Percentiles rank a stretch among this genome's conserved stretches.
Evolutionary conservation across 2,888 invertebrate genomes (phyloP).

Genomic region (Laothoe populi): DNA sequence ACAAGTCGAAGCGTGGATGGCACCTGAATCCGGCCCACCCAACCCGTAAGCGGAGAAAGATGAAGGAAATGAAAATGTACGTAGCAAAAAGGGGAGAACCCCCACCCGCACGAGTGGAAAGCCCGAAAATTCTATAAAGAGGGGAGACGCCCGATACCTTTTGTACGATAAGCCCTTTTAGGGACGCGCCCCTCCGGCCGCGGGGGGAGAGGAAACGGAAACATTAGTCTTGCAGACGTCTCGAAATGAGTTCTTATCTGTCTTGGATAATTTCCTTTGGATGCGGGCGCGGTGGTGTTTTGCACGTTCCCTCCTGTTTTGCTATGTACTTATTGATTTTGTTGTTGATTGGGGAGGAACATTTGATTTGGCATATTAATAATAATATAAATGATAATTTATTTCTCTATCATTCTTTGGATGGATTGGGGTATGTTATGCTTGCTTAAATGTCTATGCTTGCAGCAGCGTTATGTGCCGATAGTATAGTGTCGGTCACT

Average conservation of each 20-base stretch:
- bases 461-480: too few relatives aligned
- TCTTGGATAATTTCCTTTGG: slow-evolving; percentile 72
- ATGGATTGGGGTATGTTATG: too few relatives aligned
- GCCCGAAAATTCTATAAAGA: slow-evolving; percentile 83
- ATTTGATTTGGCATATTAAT: background rate
- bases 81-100: slow-evolving; percentile 78
- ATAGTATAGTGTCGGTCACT: too few relatives aligned
- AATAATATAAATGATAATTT: too few relatives aligned
- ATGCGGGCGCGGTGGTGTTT: slow-evolving; percentile 53
- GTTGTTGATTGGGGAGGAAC: background rate
- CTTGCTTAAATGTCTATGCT: too few relatives aligned
- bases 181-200: slow-evolving; percentile 43
- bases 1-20: too few relatives aligned
- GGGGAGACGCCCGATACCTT: slow-evolving; percentile 75
- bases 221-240: slow-evolving; percentile 80
- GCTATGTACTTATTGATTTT: background rate
- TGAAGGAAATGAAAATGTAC: slow-evolving; percentile 85
- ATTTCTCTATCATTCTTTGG: too few relatives aligned
- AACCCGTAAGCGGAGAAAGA: slow-evolving; percentile 80
- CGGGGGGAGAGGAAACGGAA: slow-evolving; percentile 54
- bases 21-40: slow-evolving; percentile 58
- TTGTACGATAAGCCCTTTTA: slow-evolving; percentile 78
- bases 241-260: slow-evolving; percentile 73
- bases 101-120: slow-evolving; percentile 53
- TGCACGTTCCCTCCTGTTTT: background rate